Base-by-base conservation (phyloP, 2,888 invertebrate genomes). In the Calameuta idolon region DNA sequence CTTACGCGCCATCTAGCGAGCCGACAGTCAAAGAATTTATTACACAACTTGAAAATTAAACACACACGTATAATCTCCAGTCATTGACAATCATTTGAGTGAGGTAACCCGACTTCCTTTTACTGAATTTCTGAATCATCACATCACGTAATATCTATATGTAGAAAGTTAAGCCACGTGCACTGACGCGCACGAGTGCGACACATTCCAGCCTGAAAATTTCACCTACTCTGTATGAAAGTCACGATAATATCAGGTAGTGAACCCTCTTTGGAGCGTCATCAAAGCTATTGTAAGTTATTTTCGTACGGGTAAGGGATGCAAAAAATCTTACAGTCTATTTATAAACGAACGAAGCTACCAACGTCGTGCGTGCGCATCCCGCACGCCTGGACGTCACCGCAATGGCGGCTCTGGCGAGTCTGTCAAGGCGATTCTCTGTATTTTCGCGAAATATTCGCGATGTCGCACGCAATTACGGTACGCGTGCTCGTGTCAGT, bases 361-460 rank as follows among this genome's bases (percentile, higher is more conserved):
- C 33, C 31, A 91, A 88, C 30, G 91, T 90, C 90, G 90, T 87
- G 92, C 92, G 89, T 92, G 92, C 92, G 92, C 92, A 90, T 90
- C 89, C 89, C 90, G 89, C 85, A 87, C 90, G 88, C 90, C 89
- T 91, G 92, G 91, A 89, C 89, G 91, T 88, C 76, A 77, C 79
- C 83, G 89, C 87, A 79, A 91, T 91, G 91, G 91, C 91, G 88
- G 86, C 85, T 75, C 80, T 88, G 73, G 81, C 80, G 80, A 84
- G 85, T 75, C 78, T 89, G 75, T 84, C 86, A 75, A 82, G 83
- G 80, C 87, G 87, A 76, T 79, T 86, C 74, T 83, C 84, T 15
- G 77, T 83, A 77, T 85, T 89, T 68, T 83, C 85, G 11, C 83
- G 83, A 40, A 86, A 86, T 86, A 85, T 89, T 78, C 85, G 85